These are phyloP conservation scores for Diarsia rubi DNA, from an alignment of 2,888 invertebrate genomes.

Conservation along the genomic window DNA sequence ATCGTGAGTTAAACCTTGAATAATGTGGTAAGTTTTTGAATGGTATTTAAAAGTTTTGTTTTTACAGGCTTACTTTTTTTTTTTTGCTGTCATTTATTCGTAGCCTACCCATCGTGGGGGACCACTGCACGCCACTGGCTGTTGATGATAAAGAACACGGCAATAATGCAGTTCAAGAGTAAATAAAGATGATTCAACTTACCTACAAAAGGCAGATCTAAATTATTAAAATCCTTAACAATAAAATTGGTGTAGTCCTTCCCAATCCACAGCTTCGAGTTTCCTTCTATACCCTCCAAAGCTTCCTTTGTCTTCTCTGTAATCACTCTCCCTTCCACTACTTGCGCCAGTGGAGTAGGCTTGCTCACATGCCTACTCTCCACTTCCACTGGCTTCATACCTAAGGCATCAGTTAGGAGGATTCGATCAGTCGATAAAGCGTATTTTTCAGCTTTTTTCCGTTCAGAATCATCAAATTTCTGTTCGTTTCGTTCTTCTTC, in stretches of 20 bases:
- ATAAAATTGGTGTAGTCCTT: constrained; percentile 99
- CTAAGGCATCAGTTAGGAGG: constrained; percentile 81
- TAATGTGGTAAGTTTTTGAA: no score
- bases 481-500: constrained; percentile 86
- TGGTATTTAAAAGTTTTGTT: no score
- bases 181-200: constrained; percentile 64
- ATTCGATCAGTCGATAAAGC: constrained; percentile 85
- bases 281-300: constrained; percentile 90
- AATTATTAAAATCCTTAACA: constrained; percentile 97
- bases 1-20: no score
- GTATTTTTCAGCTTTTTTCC: constrained; percentile 88
- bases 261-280: constrained; percentile 97
- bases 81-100: no score
- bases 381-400: constrained; percentile 68
- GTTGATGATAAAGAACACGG: no score
- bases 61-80: no score
- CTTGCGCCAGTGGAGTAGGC: constrained; percentile 84
- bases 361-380: constrained; percentile 72
- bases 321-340: constrained; percentile 82
- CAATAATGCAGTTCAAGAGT: no score
- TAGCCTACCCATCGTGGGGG: no score
- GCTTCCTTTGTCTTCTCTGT: constrained; percentile 82
- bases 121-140: no score
- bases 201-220: constrained; percentile 95
- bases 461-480: constrained; percentile 85